phyloP scores from a whole-genome alignment of 2,797 vertebrate species.

The Oryzias sinensis region DNA sequence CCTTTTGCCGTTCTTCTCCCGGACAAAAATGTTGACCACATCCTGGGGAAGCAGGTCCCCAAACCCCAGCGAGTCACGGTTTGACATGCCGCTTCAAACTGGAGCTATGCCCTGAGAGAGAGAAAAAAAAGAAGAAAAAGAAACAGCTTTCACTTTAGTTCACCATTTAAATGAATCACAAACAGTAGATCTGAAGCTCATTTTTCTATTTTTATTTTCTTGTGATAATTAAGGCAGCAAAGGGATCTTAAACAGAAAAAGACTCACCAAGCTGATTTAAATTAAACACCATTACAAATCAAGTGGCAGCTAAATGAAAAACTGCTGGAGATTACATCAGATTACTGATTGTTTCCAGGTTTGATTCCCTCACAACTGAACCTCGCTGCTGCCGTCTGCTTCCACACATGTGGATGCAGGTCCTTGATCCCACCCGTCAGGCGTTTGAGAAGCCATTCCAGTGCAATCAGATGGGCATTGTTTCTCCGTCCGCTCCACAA shows the following conservation, averaged over 20 bases:
- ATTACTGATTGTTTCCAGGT: not conserved
- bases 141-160: not conserved
- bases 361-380: constrained; percentile 15
- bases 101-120: constrained; percentile 47
- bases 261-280: too few species aligned
- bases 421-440: not conserved
- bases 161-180: too few species aligned
- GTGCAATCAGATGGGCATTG: constrained; percentile 6
- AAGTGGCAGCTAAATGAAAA: constrained; percentile 5
- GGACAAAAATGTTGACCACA: constrained; percentile 75
- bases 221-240: too few species aligned
- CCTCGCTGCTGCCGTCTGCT: not conserved
- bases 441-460: not conserved
- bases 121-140: not conserved
- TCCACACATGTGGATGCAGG: constrained; percentile 1
- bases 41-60: constrained; percentile 80
- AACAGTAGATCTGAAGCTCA: too few species aligned
- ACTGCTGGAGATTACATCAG: too few species aligned
- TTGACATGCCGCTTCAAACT: constrained; percentile 73
- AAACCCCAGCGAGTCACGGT: constrained; percentile 74
- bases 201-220: too few species aligned
- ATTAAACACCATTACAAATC: too few species aligned
- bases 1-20: constrained; percentile 66
- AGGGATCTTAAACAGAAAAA: too few species aligned
- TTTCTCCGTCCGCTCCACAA: constrained; percentile 9